Evolutionary conservation across 2,113 vertebrate species (phyloP), one percentile per base, ranked within the genome.

Genomic region (Sigmodon hispidus): DNA sequence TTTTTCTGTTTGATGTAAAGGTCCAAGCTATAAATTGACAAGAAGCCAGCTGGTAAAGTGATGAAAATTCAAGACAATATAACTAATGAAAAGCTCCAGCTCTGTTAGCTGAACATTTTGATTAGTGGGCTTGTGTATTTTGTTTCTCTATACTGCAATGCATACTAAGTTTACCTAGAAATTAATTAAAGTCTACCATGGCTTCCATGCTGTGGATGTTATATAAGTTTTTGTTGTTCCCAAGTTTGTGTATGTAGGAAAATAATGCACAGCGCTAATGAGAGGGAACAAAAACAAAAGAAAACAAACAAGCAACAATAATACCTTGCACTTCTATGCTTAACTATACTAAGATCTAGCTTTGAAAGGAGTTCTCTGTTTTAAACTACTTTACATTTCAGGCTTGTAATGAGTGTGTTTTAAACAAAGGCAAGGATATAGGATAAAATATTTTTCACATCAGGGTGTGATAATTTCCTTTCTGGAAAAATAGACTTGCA

Each of bases 11-110:
- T 98, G 97, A 98, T 98, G 84, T 97, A 98, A 98, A 98, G 81
- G 95, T 98, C 96, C 94, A 98, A 98, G 97, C 92, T 97, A 97
- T 96, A 98, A 98, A 98, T 80, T 98, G 98, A 98, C 96, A 98
- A 98, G 97, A 97, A 98, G 90, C 92, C 98, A 98, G 97, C 90
- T 98, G 98, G 95, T 98, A 97, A 65, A 97, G 92, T 97, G 97
- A 98, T 98, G 97, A 89, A 89, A 98, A 97, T 98, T 97, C 45
- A 86, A 98, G 97, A 98, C 97, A 98, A 98, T 87, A 79, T 89
- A 98, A 98, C 79, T 97, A 97, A 98, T 65, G 75, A 98, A 97
- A 97, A 97, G 85, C 76, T 34, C 26, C 43, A 95, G 90, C 72
- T 95, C 96, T 97, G 96, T 96, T 96, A 97, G 94, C 85, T 96